A percentile compares a stretch with the other conserved stretches of the same genome.
Conservation (phyloP, 2,888 invertebrate species). For the Apodemia mormo region DNA sequence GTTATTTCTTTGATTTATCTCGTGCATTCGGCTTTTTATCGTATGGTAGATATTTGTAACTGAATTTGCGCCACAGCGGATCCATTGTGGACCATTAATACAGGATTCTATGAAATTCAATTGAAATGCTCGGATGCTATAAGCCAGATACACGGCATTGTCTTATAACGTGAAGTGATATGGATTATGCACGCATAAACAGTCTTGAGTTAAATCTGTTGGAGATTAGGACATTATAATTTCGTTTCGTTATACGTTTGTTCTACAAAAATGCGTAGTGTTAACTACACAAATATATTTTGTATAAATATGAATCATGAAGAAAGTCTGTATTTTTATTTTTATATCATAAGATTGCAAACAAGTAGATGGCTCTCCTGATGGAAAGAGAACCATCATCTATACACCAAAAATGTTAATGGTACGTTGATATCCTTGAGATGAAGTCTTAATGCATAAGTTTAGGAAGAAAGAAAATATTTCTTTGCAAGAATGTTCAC, state of each 20-base stretch:
- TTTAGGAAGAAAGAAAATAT: too few species aligned
- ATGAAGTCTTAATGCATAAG: too few species aligned
- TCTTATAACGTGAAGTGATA: constrained; percentile 19
- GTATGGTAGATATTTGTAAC: constrained; percentile 37
- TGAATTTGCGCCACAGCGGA: constrained; percentile 47
- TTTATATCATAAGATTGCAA: too few species aligned
- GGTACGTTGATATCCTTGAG: too few species aligned
- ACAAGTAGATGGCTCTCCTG: too few species aligned
- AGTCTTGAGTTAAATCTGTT: not conserved
- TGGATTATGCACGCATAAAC: constrained; percentile 7
- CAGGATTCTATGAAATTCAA: constrained; percentile 44
- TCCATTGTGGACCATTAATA: constrained; percentile 48
- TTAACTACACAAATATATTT: too few species aligned
- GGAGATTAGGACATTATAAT: not conserved
- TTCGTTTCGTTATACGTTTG: not conserved
- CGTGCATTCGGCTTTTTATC: constrained; percentile 36
- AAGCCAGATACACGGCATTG: constrained; percentile 35
- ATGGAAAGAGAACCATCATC: too few species aligned
- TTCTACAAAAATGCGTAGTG: not conserved
- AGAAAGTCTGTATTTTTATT: too few species aligned
- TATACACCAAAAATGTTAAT: too few species aligned
- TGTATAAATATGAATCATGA: too few species aligned
- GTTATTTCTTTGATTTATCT: constrained; percentile 36
- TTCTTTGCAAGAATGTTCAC: too few species aligned
- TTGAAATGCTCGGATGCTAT: constrained; percentile 39